These are phyloP conservation scores for Charaxes varanes DNA, from an alignment of 1,140 invertebrate genomes.

Conservation along the genomic window DNA sequence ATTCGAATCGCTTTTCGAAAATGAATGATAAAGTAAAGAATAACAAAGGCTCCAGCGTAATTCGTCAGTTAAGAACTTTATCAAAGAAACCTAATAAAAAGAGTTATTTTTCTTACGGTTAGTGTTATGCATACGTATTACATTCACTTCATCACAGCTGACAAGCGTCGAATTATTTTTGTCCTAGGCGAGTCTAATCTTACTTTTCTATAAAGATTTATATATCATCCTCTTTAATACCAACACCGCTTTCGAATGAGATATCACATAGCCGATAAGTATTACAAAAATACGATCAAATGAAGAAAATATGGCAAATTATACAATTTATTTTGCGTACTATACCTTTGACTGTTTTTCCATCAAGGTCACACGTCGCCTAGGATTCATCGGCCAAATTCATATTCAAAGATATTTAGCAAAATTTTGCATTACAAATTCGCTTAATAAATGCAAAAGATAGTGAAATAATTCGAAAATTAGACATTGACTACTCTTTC, in stretches of 20 bases:
- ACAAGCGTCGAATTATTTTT: conserved; percentile 25
- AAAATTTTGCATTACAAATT: conserved; percentile 20
- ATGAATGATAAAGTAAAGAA: not conserved
- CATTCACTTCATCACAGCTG: conserved; percentile 35
- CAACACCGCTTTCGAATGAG: conserved; percentile 4
- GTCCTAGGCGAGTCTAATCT: conserved; percentile 19
- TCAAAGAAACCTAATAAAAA: conserved; percentile 8
- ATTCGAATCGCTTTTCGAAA: not conserved
- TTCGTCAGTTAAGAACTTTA: conserved; percentile 5
- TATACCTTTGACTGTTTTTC: conserved; percentile 43
- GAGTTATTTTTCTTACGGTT: conserved; percentile 21
- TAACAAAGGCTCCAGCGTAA: not conserved
- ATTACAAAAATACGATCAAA: conserved; percentile 39
- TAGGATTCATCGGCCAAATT: conserved; percentile 29
- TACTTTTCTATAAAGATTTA: not conserved
- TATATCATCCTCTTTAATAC: conserved; percentile 2
- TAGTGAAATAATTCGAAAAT: conserved; percentile 20
- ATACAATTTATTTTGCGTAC: conserved; percentile 35
- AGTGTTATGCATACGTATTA: conserved; percentile 40
- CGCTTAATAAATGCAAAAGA: conserved; percentile 15
- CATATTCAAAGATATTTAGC: conserved; percentile 33
- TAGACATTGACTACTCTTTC: conserved; percentile 36
- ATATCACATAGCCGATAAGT: conserved; percentile 5
- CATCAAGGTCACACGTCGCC: conserved; percentile 33
- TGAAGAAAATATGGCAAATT: conserved; percentile 65